Conservation (phyloP, 2,797 vertebrate genomes). For the Ataeniobius toweri region DNA sequence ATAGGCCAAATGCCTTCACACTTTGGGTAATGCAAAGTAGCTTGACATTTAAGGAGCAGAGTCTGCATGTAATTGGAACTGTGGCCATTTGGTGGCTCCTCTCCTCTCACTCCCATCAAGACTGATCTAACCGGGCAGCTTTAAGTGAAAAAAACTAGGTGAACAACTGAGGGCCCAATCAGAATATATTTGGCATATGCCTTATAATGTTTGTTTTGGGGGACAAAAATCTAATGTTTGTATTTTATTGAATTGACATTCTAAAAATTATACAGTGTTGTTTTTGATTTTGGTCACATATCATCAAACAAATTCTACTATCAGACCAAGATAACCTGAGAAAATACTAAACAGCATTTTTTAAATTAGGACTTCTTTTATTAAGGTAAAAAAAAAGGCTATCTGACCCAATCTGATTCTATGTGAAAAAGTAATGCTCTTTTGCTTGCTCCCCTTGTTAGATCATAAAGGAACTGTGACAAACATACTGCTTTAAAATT, state of each 20-base stretch:
- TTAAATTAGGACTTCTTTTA: neutral
- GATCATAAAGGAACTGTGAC: neutral
- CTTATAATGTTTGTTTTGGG: slow-evolving; percentile 2
- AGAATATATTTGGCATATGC: slow-evolving; percentile 45
- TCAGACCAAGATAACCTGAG: neutral
- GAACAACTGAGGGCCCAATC: slow-evolving; percentile 38
- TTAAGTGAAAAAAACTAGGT: slow-evolving; percentile 33
- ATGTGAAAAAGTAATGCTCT: neutral
- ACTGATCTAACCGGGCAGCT: slow-evolving; percentile 60
- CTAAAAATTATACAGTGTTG: neutral
- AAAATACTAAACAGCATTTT: neutral
- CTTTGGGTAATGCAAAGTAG: slow-evolving; percentile 78
- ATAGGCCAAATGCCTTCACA: slow-evolving; percentile 73
- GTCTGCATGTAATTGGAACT: slow-evolving; percentile 76
- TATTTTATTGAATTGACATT: neutral
- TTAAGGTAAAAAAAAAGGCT: neutral
- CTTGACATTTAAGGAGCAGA: slow-evolving; percentile 79
- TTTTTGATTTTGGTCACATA: neutral
- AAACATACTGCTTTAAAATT: neutral
- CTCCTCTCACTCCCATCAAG: slow-evolving; percentile 59
- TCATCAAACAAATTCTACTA: neutral
- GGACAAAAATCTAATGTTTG: slow-evolving; percentile 15
- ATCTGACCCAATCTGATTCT: neutral
- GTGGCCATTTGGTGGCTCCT: slow-evolving; percentile 72
- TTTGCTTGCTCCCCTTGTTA: neutral